phyloP scores from a whole-genome alignment of 2,113 vertebrate genomes.

The Phalacrocorax carbo region DNA sequence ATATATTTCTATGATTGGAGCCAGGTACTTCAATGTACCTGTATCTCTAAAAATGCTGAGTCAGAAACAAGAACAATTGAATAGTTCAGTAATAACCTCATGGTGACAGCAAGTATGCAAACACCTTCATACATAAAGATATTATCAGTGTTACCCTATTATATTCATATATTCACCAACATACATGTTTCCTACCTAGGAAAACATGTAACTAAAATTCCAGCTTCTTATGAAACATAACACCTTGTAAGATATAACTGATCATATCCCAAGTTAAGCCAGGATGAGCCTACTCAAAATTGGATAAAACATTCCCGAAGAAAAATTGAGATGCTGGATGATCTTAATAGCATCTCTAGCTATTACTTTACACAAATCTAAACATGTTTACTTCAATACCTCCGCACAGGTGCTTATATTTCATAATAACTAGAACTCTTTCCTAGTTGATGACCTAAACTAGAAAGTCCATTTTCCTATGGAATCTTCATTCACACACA shows the following conservation, averaged over 20 bases:
- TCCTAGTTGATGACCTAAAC: not conserved
- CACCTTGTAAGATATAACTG: not conserved
- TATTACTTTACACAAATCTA: not conserved
- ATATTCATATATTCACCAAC: not conserved
- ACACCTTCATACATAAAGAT: not conserved
- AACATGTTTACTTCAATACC: not conserved
- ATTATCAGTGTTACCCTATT: not conserved
- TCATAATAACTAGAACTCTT: not conserved
- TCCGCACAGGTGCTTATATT: not conserved
- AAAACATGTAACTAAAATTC: not conserved
- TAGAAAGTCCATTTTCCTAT: not conserved
- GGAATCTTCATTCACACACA: not conserved
- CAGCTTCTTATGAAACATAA: not conserved
- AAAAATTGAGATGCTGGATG: not conserved
- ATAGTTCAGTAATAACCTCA: not conserved
- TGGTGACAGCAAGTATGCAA: not conserved
- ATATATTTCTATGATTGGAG: not conserved
- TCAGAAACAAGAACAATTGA: not conserved
- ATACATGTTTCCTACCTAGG: not conserved
- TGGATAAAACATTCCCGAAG: not conserved
- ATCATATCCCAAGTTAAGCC: not conserved
- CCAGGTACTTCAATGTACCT: not conserved
- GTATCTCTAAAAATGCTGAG: not conserved
- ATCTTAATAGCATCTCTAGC: not conserved
- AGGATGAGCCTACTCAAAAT: not conserved